Evolutionary conservation across 2,797 vertebrate species (phyloP).

Genomic region (Euphonia xanthogaster): DNA sequence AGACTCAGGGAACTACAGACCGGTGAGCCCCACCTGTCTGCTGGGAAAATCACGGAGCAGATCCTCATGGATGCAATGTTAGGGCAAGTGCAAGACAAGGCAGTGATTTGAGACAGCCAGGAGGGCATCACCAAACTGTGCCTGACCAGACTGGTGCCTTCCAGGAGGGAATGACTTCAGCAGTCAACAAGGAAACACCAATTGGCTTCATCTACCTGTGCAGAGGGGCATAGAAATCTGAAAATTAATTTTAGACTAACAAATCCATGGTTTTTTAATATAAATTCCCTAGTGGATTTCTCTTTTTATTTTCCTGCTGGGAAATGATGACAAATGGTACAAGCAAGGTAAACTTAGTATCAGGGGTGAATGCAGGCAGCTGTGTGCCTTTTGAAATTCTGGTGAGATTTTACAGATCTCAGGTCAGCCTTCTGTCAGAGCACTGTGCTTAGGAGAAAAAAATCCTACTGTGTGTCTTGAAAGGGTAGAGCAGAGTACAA

Average conservation of each 20-base stretch:
- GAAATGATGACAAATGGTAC: background rate
- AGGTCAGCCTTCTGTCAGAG: background rate
- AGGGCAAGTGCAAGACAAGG: background rate
- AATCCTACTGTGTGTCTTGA: background rate
- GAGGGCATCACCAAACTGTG: background rate
- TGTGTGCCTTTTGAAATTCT: background rate
- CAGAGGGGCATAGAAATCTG: background rate
- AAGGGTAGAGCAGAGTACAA: background rate
- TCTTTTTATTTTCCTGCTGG: background rate
- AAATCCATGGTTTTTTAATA: background rate
- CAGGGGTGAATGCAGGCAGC: background rate
- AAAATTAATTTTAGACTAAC: background rate
- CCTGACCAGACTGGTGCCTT: background rate
- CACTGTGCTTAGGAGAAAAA: background rate
- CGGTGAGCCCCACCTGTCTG: background rate
- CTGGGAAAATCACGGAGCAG: background rate
- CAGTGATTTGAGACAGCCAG: too few species aligned
- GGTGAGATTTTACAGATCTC: background rate
- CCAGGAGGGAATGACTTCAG: background rate
- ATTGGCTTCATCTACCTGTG: fast-evolving
- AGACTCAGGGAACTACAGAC: background rate
- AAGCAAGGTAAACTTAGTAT: background rate
- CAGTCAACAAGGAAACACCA: background rate
- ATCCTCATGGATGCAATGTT: background rate
- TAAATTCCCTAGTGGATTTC: background rate